Evolutionary conservation across 2,888 invertebrate species (phyloP).

Genomic region (Conchocele bisecta): DNA sequence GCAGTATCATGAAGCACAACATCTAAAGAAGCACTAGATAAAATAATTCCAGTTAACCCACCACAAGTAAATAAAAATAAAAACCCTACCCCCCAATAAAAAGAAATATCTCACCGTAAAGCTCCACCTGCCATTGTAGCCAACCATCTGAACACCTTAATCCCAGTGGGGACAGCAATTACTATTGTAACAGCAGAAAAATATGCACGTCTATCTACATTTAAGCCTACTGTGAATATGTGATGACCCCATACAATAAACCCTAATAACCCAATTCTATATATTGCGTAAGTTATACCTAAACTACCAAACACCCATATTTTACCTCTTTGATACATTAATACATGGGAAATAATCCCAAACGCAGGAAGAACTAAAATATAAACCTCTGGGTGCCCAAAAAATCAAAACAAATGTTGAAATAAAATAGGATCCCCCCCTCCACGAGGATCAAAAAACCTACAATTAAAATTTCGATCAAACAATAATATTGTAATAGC

Average conservation of each 20-base stretch:
- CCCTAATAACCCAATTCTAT: conserved; percentile 91
- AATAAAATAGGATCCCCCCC: conserved; percentile 92
- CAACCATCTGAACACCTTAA: conserved; percentile 91
- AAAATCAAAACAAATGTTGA: conserved; percentile 94
- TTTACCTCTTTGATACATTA: conserved; percentile 86
- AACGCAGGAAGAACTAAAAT: conserved; percentile 93
- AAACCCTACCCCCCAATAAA: conserved; percentile 89
- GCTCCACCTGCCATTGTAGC: conserved; percentile 86
- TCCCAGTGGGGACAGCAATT: conserved; percentile 93
- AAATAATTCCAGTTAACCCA: conserved; percentile 84
- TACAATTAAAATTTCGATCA: conserved; percentile 91
- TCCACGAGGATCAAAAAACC: conserved; percentile 91
- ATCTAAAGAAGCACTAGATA: conserved; percentile 89
- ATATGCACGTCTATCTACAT: conserved; percentile 92
- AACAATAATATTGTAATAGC: conserved; percentile 91
- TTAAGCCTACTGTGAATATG: conserved; percentile 93
- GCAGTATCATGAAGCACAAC: conserved; percentile 91
- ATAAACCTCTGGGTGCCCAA: conserved; percentile 94
- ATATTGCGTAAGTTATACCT: conserved; percentile 93
- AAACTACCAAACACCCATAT: conserved; percentile 89
- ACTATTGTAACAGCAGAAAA: conserved; percentile 91
- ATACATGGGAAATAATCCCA: conserved; percentile 91
- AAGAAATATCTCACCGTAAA: conserved; percentile 86
- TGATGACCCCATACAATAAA: conserved; percentile 94
- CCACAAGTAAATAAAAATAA: conserved; percentile 91